phyloP scores from a whole-genome alignment of 2,113 vertebrate genomes.

The human (Homo sapiens) region GRCh38 chr14:66330501-66331000 shows the following conservation, averaged over 20 bases:
- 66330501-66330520: not conserved
- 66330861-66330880: not conserved
- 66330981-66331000: slow-evolving; percentile 61
- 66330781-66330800: slow-evolving; percentile 18
- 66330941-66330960: slow-evolving; percentile 55
- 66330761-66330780: not conserved
- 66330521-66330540: not conserved
- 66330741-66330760: not conserved
- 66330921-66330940: not conserved
- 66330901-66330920: not conserved
- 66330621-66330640: slow-evolving; percentile 4
- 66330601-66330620: not conserved
- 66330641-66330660: slow-evolving; percentile 41
- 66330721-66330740: slow-evolving; percentile 11
- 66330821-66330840: not conserved
- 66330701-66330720: not conserved
- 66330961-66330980: slow-evolving; percentile 52
- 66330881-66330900: not conserved
- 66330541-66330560: slow-evolving; percentile 30
- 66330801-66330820: not conserved
- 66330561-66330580: not conserved
- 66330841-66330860: not conserved
- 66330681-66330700: not conserved
- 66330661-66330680: slow-evolving; percentile 35
- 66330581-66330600: not conserved